Percentiles rank a stretch among this genome's conserved stretches.
These are phyloP conservation scores for Cardiocondyla obscurior DNA, from an alignment of 1,140 invertebrate genomes.

Conservation along the genomic window DNA sequence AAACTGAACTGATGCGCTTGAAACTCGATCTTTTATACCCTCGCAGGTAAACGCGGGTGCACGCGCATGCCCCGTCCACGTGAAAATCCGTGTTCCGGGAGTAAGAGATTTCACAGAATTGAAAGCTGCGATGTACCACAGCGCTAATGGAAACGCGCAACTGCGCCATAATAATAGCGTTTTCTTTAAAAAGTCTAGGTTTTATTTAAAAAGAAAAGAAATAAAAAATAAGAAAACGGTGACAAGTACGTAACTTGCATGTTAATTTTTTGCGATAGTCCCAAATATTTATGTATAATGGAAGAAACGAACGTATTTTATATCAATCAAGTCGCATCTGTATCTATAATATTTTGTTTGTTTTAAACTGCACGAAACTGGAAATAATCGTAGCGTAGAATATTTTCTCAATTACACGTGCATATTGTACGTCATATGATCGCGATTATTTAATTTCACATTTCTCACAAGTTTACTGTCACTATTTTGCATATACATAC, in stretches of 20 bases:
- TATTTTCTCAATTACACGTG: not conserved
- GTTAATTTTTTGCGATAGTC: no score
- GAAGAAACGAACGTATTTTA: no score
- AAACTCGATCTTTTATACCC: conserved; percentile 61
- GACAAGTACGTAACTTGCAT: no score
- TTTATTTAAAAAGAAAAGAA: no score
- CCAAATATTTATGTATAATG: no score
- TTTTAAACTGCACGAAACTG: not conserved
- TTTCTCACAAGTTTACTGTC: not conserved
- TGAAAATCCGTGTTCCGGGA: conserved; percentile 34
- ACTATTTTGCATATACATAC: not conserved
- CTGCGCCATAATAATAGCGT: no score
- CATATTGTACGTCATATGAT: not conserved
- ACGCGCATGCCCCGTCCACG: conserved; percentile 67
- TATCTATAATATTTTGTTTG: no score
- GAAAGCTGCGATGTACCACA: not conserved
- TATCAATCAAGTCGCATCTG: no score
- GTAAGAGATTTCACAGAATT: no score
- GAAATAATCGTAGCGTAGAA: not conserved
- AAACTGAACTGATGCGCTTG: conserved; percentile 51
- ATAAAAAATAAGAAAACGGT: no score
- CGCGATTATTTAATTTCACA: not conserved
- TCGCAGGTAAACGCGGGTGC: conserved; percentile 5
- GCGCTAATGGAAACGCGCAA: not conserved
- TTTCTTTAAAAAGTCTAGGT: no score